phyloP scores from a whole-genome alignment of 30 jellyfish, hydroid and myxozoan species.

The Sanderia malayensis region DNA sequence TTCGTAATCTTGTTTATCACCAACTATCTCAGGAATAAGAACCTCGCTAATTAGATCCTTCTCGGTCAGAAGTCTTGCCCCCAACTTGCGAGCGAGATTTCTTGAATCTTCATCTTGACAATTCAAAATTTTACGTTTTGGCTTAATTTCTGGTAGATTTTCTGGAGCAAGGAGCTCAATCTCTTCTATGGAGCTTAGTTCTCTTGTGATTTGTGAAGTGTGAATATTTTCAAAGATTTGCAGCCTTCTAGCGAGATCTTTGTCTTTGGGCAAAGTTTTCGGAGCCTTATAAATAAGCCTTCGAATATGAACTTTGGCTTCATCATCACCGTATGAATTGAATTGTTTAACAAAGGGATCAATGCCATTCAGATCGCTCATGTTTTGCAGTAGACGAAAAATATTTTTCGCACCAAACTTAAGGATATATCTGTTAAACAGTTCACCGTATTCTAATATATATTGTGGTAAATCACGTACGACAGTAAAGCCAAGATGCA shows the following conservation, averaged over 20 bases:
- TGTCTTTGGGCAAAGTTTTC: not conserved
- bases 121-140: slow-evolving; percentile 3
- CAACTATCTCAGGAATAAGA: slow-evolving; percentile 4
- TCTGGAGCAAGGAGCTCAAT: slow-evolving; percentile 13
- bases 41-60: slow-evolving; percentile 3
- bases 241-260: not conserved
- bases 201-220: not conserved
- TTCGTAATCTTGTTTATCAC: not conserved
- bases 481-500: slow-evolving; percentile 6
- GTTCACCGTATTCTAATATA: slow-evolving; percentile 12
- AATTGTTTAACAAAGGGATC: not conserved
- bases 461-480: slow-evolving; percentile 12
- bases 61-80: slow-evolving; percentile 15
- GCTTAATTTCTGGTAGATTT: slow-evolving; percentile 14
- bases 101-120: not conserved
- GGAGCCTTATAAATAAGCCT: not conserved
- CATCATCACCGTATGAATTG: not conserved
- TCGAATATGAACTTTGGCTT: not conserved
- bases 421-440: not conserved
- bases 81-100: slow-evolving; percentile 12
- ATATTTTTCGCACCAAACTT: not conserved
- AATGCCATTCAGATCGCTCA: not conserved
- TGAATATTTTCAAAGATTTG: slow-evolving; percentile 21
- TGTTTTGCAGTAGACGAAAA: not conserved
- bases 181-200: slow-evolving; percentile 11